Evolutionary conservation across 2,888 invertebrate genomes (phyloP).

Genomic region (Bruchidius siliquastri): DNA sequence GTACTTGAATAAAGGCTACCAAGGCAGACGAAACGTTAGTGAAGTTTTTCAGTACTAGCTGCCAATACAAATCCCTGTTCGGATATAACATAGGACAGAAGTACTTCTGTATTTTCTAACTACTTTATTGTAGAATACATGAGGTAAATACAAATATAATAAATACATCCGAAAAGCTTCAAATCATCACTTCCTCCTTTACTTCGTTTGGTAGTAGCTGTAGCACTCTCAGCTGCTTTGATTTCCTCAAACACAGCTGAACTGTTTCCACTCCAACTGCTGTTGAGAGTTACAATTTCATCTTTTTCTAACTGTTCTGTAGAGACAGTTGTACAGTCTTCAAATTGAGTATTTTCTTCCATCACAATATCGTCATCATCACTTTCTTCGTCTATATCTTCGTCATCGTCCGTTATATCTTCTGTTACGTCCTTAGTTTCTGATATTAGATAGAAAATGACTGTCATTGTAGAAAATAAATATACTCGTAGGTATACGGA

Average conservation of each 20-base stretch:
- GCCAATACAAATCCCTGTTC: too few species aligned
- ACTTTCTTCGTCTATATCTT: slow-evolving; percentile 16
- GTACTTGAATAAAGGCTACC: too few species aligned
- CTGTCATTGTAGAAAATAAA: not conserved
- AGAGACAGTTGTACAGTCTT: slow-evolving; percentile 5
- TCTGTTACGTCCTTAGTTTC: slow-evolving; percentile 10
- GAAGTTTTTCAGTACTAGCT: too few species aligned
- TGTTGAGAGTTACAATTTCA: not conserved
- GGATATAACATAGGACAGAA: too few species aligned
- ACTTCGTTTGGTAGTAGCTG: not conserved
- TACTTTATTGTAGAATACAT: not conserved
- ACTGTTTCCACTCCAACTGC: not conserved
- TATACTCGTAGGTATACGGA: not conserved
- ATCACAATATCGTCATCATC: slow-evolving; percentile 14
- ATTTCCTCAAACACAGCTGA: not conserved
- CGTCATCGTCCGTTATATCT: slow-evolving; percentile 17
- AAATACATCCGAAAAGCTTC: not conserved
- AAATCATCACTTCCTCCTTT: not conserved
- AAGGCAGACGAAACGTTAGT: too few species aligned
- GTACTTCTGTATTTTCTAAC: not conserved
- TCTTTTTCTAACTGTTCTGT: slow-evolving; percentile 14
- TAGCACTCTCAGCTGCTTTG: not conserved
- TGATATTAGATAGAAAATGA: not conserved
- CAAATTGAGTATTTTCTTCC: slow-evolving; percentile 11
- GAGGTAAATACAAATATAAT: not conserved